These are phyloP conservation scores for Epicampocera succincta DNA, from an alignment of 2,888 invertebrate species.

Conservation along the genomic window DNA sequence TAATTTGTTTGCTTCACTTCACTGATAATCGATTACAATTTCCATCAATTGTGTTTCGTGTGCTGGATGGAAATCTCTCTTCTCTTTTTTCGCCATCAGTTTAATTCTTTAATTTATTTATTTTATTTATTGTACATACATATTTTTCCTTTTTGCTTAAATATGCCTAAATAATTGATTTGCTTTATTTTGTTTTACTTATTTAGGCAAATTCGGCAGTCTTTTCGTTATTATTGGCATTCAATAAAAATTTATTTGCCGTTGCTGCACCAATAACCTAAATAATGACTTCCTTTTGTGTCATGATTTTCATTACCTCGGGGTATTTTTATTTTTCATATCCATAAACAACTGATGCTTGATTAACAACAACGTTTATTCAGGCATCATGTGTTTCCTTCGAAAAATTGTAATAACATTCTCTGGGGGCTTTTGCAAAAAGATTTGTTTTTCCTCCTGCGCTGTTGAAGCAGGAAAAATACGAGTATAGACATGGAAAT, in stretches of 20 bases:
- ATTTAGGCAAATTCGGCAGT: conserved; percentile 30
- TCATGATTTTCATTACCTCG: conserved; percentile 56
- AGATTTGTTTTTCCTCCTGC: conserved; percentile 53
- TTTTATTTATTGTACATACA: too few relatives aligned
- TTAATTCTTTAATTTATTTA: neutral
- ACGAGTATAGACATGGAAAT: too few relatives aligned
- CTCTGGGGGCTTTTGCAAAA: conserved; percentile 42
- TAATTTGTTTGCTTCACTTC: conserved; percentile 38
- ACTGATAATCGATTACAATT: conserved; percentile 60
- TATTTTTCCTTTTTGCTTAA: conserved; percentile 27
- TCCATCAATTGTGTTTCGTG: conserved; percentile 48
- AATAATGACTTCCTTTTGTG: conserved; percentile 69
- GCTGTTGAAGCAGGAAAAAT: neutral
- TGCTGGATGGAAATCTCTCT: conserved; percentile 33
- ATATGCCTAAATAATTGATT: conserved; percentile 68
- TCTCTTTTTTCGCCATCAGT: neutral
- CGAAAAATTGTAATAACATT: conserved; percentile 52
- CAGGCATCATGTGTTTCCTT: conserved; percentile 56
- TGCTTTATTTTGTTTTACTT: conserved; percentile 36
- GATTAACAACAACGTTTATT: conserved; percentile 65
- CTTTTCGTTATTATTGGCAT: conserved; percentile 5
- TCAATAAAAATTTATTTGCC: neutral
- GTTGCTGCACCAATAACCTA: conserved; percentile 51
- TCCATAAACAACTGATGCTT: conserved; percentile 55
- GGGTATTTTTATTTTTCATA: conserved; percentile 50